These are phyloP conservation scores for Aselliscus stoliczkanus DNA, from an alignment of 2,797 vertebrate genomes.

Conservation along the genomic window DNA sequence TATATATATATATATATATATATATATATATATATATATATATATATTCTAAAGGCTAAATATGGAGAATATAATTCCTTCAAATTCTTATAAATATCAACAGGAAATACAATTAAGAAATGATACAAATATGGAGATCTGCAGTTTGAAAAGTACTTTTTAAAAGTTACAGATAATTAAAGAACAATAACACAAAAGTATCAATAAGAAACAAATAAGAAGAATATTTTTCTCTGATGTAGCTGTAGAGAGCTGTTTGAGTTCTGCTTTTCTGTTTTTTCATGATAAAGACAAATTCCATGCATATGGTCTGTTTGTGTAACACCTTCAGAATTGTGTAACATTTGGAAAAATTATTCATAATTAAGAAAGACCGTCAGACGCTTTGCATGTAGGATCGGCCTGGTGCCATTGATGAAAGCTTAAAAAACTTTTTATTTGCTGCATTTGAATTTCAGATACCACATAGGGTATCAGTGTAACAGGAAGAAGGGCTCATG, in stretches of 20 bases:
- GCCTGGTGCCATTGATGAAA: not conserved
- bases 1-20: not conserved
- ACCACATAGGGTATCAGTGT: constrained; percentile 18
- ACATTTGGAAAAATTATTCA: not conserved
- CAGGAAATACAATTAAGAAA: not conserved
- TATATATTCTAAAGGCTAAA: not conserved
- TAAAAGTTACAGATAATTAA: not conserved
- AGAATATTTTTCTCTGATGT: not conserved
- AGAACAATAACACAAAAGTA: not conserved
- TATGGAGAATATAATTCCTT: not conserved
- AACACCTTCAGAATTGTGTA: not conserved
- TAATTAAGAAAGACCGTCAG: not conserved
- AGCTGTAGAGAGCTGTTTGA: not conserved
- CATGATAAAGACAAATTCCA: not conserved
- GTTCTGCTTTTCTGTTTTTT: not conserved
- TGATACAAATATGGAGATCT: not conserved
- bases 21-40: not conserved
- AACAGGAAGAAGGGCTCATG: not conserved
- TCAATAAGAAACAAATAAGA: not conserved
- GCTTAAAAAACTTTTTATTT: constrained; percentile 43
- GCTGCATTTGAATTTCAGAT: constrained; percentile 10
- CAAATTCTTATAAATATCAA: not conserved
- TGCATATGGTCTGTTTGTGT: not conserved
- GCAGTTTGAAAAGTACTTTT: not conserved
- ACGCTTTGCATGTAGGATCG: not conserved